These are phyloP conservation scores for Tetropium fuscum DNA, from an alignment of 2,888 invertebrate species.

Conservation along the genomic window DNA sequence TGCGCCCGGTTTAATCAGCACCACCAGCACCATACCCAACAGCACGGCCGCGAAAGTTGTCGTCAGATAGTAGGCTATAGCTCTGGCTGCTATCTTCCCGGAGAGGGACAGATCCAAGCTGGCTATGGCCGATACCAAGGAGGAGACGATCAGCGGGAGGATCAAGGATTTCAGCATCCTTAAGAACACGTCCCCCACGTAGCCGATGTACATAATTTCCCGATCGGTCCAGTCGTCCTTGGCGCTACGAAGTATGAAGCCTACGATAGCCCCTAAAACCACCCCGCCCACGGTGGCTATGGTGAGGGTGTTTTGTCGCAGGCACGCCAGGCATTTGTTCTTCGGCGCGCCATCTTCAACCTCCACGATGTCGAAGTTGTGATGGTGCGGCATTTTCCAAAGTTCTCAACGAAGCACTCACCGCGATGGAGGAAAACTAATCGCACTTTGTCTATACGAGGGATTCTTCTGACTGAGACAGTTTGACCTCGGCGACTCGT, in stretches of 20 bases:
- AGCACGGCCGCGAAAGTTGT: conserved; percentile 79
- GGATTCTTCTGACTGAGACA: too few relatives aligned
- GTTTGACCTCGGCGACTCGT: conserved; percentile 14
- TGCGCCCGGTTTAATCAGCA: conserved; percentile 74
- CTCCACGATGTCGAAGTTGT: conserved; percentile 42
- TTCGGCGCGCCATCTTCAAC: conserved; percentile 18
- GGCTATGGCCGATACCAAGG: conserved; percentile 77
- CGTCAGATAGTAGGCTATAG: conserved; percentile 76
- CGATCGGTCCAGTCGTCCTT: conserved; percentile 67
- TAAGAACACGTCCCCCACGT: conserved; percentile 72
- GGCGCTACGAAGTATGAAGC: conserved; percentile 65
- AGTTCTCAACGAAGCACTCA: too few relatives aligned
- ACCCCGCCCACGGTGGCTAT: conserved; percentile 72
- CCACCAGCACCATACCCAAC: conserved; percentile 78
- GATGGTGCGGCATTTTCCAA: conserved; percentile 35
- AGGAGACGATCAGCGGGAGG: conserved; percentile 77
- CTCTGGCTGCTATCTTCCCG: conserved; percentile 74
- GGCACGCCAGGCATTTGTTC: conserved; percentile 53
- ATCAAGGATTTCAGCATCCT: conserved; percentile 81
- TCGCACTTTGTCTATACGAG: too few relatives aligned
- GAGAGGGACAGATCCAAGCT: conserved; percentile 76
- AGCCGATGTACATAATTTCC: conserved; percentile 77
- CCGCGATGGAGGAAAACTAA: too few relatives aligned
- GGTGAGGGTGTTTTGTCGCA: conserved; percentile 68
- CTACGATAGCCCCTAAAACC: conserved; percentile 68